Evolutionary conservation across 1,140 invertebrate species (phyloP), one percentile per base, ranked within the genome.

Genomic region (Yoshiicerus persimilis): DNA sequence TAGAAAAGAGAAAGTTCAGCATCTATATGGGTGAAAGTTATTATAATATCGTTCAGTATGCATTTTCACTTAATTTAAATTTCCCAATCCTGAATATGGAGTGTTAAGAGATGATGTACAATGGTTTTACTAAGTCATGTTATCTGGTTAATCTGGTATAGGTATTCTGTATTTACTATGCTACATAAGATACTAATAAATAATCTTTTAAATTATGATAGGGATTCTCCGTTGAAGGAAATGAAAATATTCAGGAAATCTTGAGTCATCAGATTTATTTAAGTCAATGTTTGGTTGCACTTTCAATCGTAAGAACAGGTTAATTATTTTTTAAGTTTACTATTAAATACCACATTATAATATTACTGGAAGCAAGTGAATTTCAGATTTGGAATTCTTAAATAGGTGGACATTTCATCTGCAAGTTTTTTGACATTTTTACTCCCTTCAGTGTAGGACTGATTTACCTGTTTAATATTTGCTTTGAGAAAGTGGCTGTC

Each of bases 231-330:
- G 98, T 99, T 30, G 30, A 70, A 92, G 98, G 97, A 1, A 94
- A 98, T 92, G 97, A 99, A 93, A 98, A 98, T 92, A 95, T 99
- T 38, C 98, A 99, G 93, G 99, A 99, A 94, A 96, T 99, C 90
- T 92, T 99, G 1, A 99, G 98, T 0, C 99, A 99, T 92, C 96
- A 97, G 92, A 93, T 99, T 27, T 99, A 99, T 92, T 92, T 99
- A 0, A 98, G 98, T 91, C 98, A 99, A 92, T 99, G 97, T 92
- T 93, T 99, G 0, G 95, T 97, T 4, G 97, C 97, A 0, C 92
- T 99, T 1, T 96, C 95, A 92, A 96, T 99, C 86, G 94, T 99
- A 0, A 93, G 97, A 90, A 93, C 93, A 80, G 95, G 96, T 91
- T 96, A 91, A 25, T 20, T 90, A 36, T 86, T 47, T 30, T 84